Evolutionary conservation across 2,888 invertebrate genomes (phyloP).

Genomic region (Ditula angustiorana): DNA sequence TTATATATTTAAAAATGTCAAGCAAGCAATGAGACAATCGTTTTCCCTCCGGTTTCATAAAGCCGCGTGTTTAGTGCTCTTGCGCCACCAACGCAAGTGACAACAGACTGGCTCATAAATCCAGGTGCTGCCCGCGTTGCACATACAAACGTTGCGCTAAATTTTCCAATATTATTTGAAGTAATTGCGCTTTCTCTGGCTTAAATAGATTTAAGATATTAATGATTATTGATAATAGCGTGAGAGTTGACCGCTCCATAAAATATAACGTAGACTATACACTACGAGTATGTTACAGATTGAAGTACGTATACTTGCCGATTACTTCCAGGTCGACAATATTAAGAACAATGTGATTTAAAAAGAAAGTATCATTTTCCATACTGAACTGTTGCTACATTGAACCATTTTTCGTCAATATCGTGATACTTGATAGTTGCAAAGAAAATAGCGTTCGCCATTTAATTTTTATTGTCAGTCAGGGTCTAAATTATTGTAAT

Average conservation of each 20-base stretch:
- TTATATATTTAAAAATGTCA: slow-evolving; percentile 49
- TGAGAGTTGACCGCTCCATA: neutral
- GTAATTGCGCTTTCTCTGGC: neutral
- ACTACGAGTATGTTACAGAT: neutral
- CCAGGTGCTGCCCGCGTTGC: slow-evolving; percentile 48
- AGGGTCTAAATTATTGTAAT: too few relatives aligned
- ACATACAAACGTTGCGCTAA: slow-evolving; percentile 55
- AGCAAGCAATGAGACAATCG: slow-evolving; percentile 52
- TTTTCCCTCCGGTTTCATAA: slow-evolving; percentile 53
- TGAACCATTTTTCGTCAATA: too few relatives aligned
- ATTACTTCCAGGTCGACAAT: neutral
- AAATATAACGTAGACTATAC: neutral
- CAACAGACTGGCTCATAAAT: slow-evolving; percentile 65
- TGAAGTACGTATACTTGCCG: neutral
- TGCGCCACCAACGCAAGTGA: slow-evolving; percentile 55
- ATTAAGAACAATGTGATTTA: neutral
- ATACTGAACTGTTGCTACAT: too few relatives aligned
- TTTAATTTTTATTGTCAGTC: too few relatives aligned
- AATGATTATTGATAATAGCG: neutral
- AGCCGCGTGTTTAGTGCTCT: slow-evolving; percentile 57
- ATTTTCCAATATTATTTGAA: slow-evolving; percentile 35
- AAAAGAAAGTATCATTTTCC: too few relatives aligned
- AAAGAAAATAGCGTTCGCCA: too few relatives aligned
- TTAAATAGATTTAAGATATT: neutral
- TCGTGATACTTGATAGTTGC: too few relatives aligned